Base-by-base conservation (phyloP, 2,888 invertebrate genomes). In the Campoplex capitator region DNA sequence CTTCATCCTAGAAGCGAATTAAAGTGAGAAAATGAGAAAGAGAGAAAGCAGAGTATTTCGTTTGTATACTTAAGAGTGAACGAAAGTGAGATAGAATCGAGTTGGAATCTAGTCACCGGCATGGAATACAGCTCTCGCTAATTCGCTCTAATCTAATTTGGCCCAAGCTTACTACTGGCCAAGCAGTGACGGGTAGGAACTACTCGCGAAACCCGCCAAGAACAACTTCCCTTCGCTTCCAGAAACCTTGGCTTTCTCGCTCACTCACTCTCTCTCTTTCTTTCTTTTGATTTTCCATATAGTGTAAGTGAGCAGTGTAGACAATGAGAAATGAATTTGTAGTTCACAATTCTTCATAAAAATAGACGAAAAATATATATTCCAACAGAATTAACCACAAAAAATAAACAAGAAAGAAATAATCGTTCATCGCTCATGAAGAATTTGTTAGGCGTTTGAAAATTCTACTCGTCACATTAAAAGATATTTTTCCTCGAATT, bases 121-220 rank as follows among this genome's bases (percentile, higher is more conserved):
- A 85, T 88, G 90, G 91, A 91, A 91, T 91, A 91, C 89, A 89
- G 90, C 90, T 89, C 89, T 76, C 84, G 90, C 91, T 92, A 92
- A 92, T 92, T 92, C 91, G 88, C 89, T 91, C 89, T 92, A 92
- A 92, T 92, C 90, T 92, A 92, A 92, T 93, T 92, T 91, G 89
- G 89, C 82, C 86, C 88, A 79, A 89, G 91, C 89, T 87, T 83
- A 85, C 89, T 70, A 81, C 77, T 88, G 85, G 87, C 77, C 83
- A 84, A 89, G 83, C 87, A 92, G 91, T 89, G 90, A 91, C 87
- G 87, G 91, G 85, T 90, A 83, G 88, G 90, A 93, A 89, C 90
- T 88, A 87, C 90, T 85, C 89, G 86, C 85, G 90, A 88, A 88
- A 87, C 87, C 88, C 88, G 74, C 78, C 86, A 88, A 88, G 88